phyloP scores from a whole-genome alignment of 2,888 invertebrate genomes.

The Phlogophora meticulosa region DNA sequence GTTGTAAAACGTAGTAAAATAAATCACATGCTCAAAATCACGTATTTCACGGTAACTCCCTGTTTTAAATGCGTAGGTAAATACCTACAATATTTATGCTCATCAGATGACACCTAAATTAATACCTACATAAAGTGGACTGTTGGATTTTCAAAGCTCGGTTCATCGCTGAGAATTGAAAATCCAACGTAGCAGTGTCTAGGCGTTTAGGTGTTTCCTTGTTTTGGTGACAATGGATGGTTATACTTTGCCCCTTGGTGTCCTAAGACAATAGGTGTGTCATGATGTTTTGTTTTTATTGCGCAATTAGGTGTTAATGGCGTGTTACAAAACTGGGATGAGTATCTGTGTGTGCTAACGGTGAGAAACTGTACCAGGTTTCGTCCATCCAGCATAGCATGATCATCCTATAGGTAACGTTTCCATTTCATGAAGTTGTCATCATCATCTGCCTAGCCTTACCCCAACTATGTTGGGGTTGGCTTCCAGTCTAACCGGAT shows the following conservation, averaged over 20 bases:
- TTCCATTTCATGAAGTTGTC: too few species aligned
- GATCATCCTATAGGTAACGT: too few species aligned
- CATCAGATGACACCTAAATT: too few species aligned
- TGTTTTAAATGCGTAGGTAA: background rate
- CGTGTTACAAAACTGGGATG: background rate
- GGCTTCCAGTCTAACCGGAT: too few species aligned
- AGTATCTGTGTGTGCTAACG: background rate
- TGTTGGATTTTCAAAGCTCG: too few species aligned
- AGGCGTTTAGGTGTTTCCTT: too few species aligned
- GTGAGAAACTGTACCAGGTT: background rate
- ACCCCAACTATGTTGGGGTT: too few species aligned
- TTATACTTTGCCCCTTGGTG: slow-evolving; percentile 7
- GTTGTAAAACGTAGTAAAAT: background rate
- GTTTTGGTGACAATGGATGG: background rate
- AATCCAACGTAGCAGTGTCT: too few species aligned
- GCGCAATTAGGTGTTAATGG: slow-evolving; percentile 1
- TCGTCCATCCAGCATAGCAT: too few species aligned
- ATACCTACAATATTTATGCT: background rate
- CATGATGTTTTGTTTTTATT: slow-evolving; percentile 8
- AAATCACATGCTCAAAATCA: slow-evolving; percentile 21
- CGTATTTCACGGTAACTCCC: slow-evolving; percentile 15
- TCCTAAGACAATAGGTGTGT: slow-evolving; percentile 2
- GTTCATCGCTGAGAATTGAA: too few species aligned
- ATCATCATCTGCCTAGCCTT: too few species aligned
- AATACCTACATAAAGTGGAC: too few species aligned